phyloP scores from a whole-genome alignment of 2,113 vertebrate genomes.

The Cheirogaleus medius region DNA sequence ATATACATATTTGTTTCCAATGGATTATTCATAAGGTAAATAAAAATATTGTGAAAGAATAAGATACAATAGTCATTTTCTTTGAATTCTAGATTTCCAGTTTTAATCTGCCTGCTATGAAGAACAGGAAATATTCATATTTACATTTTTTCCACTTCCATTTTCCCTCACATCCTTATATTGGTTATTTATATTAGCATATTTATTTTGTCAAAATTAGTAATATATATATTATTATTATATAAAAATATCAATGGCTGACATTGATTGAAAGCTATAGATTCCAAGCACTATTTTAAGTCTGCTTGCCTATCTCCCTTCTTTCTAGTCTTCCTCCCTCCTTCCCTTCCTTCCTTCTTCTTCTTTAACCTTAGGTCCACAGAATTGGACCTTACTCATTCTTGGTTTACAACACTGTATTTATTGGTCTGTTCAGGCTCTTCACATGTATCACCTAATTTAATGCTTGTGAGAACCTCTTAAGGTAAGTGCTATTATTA shows the following conservation, averaged over 20 bases:
- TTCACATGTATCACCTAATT: neutral
- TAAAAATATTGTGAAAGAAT: neutral
- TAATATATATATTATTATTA: constrained; percentile 4
- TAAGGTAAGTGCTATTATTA: neutral
- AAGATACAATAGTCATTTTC: neutral
- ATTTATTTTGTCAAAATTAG: neutral
- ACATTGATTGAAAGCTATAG: neutral
- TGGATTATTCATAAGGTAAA: neutral
- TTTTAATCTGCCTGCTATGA: neutral
- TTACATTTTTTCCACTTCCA: neutral
- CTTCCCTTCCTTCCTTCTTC: too few species aligned
- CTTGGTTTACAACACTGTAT: neutral
- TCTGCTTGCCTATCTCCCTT: neutral
- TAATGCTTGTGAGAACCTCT: neutral
- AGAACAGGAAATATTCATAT: neutral
- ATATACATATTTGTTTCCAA: neutral
- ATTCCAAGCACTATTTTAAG: neutral
- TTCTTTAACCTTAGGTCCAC: neutral
- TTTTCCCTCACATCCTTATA: neutral
- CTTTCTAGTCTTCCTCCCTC: too few species aligned
- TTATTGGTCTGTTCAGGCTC: neutral
- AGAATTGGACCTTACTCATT: neutral
- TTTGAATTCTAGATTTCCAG: neutral
- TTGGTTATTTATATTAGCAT: neutral
- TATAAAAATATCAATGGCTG: neutral